A percentile compares a stretch with the other conserved stretches of the same genome.
Conservation (phyloP, 2,888 invertebrate species). For the Cremastinae sp. region DNA sequence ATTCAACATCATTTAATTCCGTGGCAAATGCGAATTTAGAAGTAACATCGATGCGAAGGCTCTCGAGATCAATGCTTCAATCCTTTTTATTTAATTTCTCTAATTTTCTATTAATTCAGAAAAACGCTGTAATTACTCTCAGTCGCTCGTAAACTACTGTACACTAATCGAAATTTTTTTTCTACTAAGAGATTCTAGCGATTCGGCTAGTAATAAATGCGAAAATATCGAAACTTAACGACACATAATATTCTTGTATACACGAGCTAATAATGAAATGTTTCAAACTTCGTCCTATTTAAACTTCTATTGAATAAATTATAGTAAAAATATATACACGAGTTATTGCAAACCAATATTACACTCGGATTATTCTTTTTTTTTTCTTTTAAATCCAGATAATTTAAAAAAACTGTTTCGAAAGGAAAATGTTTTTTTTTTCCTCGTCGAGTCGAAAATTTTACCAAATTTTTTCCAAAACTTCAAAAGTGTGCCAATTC, state of each 20-base stretch:
- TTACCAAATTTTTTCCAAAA: too few relatives aligned
- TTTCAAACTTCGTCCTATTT: not conserved
- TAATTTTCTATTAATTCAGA: constrained; percentile 4
- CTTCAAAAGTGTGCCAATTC: too few relatives aligned
- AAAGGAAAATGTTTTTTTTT: too few relatives aligned
- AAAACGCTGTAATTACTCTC: constrained; percentile 3
- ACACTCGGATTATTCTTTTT: too few relatives aligned
- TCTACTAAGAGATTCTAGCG: constrained; percentile 57
- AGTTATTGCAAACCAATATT: too few relatives aligned
- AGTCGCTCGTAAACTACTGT: constrained; percentile 20
- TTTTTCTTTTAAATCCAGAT: too few relatives aligned
- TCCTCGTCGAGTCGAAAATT: too few relatives aligned
- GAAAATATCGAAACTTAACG: constrained; percentile 57
- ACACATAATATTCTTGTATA: constrained; percentile 35
- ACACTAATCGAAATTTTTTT: constrained; percentile 6
- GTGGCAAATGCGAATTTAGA: constrained; percentile 35
- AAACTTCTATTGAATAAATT: constrained; percentile 14
- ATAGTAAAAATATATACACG: not conserved
- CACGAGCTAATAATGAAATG: constrained; percentile 17
- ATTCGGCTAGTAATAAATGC: constrained; percentile 49
- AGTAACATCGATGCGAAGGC: not conserved
- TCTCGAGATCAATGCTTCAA: constrained; percentile 21
- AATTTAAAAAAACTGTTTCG: too few relatives aligned
- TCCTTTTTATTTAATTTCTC: constrained; percentile 25
- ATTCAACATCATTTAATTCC: constrained; percentile 42